Evolutionary conservation across 92 coral and sea anemone species (phyloP).

Genomic region (Zoanthus gigantus): DNA sequence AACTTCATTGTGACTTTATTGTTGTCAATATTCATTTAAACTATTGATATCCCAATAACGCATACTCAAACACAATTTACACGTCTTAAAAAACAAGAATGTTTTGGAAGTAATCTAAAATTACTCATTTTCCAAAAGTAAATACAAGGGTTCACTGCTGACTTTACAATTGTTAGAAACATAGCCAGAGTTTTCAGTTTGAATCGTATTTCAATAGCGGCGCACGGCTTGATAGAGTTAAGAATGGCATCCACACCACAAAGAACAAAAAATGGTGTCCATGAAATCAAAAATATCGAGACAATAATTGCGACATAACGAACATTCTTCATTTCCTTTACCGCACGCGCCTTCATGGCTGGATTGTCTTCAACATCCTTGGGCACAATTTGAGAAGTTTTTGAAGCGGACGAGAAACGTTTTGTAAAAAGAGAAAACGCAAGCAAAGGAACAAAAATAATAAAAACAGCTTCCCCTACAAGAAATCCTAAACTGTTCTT

Average conservation of each 20-base stretch:
- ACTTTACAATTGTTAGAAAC: slow-evolving; percentile 11
- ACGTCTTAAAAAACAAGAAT: neutral
- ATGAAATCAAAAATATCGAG: neutral
- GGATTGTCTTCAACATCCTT: neutral
- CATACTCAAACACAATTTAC: no score
- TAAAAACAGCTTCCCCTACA: neutral
- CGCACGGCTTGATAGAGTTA: slow-evolving; percentile 20
- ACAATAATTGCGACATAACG: slow-evolving; percentile 16
- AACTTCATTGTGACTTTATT: no score
- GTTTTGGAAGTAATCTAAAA: neutral
- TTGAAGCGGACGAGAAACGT: neutral
- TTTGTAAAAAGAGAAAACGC: slow-evolving; percentile 17
- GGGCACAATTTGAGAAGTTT: neutral
- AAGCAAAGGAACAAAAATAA: neutral
- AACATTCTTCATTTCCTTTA: slow-evolving; percentile 35
- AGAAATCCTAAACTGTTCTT: neutral
- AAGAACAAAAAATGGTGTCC: slow-evolving; percentile 11
- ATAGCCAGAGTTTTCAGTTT: neutral
- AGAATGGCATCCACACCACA: slow-evolving; percentile 16
- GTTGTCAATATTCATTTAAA: no score
- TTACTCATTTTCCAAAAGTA: slow-evolving; percentile 19
- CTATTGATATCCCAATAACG: no score
- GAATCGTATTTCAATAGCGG: slow-evolving; percentile 8
- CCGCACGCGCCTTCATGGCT: slow-evolving; percentile 6
- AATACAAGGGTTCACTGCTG: slow-evolving; percentile 14